Conservation (phyloP, 2,888 invertebrate genomes). For the Cataglyphis livida region DNA sequence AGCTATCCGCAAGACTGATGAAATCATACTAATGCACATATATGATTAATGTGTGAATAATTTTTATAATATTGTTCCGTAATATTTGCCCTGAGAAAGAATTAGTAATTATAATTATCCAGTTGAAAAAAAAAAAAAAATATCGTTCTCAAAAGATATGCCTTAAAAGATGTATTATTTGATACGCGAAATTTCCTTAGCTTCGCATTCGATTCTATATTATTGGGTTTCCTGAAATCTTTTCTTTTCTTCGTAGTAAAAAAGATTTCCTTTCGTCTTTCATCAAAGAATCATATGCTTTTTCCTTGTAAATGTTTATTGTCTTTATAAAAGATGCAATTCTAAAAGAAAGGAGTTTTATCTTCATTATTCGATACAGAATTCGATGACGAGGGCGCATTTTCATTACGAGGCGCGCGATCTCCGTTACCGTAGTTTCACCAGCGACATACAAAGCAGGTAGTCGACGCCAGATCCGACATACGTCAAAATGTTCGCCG, state of each 20-base stretch:
- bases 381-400: not conserved
- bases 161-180: not conserved
- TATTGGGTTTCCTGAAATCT: not conserved
- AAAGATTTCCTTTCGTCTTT: not conserved
- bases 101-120: not conserved
- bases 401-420: not conserved
- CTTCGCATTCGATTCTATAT: not conserved
- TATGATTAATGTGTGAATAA: not conserved
- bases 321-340: not conserved
- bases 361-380: not conserved
- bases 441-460: not conserved
- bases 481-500: slow-evolving; percentile 60
- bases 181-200: not conserved
- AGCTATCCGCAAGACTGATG: not conserved
- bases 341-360: not conserved
- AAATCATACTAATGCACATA: not conserved
- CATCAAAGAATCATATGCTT: not conserved
- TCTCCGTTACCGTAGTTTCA: not conserved
- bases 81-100: not conserved
- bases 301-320: not conserved
- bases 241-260: not conserved
- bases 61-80: not conserved
- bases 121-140: not conserved
- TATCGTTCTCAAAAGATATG: not conserved
- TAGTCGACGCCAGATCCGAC: slow-evolving; percentile 41